These are phyloP conservation scores for Eublepharis macularius DNA, from an alignment of 2,113 vertebrate genomes.

Conservation along the genomic window DNA sequence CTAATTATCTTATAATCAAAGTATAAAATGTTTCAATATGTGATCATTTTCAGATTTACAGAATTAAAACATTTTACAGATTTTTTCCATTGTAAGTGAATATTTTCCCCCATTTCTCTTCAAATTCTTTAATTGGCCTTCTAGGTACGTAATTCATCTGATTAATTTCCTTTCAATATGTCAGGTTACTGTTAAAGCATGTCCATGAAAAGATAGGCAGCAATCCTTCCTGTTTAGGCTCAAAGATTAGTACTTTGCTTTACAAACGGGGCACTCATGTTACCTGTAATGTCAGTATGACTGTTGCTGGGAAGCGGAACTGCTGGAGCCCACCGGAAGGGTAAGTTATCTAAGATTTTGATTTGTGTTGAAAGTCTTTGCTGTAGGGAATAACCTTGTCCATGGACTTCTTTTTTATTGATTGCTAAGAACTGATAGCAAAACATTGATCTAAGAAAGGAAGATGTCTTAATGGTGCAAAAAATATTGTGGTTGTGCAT, in stretches of 20 bases:
- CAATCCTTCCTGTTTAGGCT: background rate
- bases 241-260: background rate
- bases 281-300: background rate
- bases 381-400: background rate
- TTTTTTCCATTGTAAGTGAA: no score
- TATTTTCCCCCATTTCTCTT: no score
- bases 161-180: no score
- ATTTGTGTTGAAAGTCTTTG: background rate
- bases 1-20: no score
- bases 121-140: no score
- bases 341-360: background rate
- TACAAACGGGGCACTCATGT: background rate
- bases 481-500: background rate
- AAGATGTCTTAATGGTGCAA: background rate
- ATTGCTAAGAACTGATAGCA: background rate
- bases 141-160: no score
- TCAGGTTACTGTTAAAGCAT: background rate
- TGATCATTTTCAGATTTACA: no score
- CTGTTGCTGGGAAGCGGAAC: background rate
- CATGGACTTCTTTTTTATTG: background rate
- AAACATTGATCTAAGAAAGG: background rate
- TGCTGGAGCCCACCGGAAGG: accelerated
- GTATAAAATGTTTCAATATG: no score
- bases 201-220: background rate
- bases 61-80: no score